Base-by-base conservation (phyloP, 1,140 invertebrate species). In the Conus betulinus region DNA sequence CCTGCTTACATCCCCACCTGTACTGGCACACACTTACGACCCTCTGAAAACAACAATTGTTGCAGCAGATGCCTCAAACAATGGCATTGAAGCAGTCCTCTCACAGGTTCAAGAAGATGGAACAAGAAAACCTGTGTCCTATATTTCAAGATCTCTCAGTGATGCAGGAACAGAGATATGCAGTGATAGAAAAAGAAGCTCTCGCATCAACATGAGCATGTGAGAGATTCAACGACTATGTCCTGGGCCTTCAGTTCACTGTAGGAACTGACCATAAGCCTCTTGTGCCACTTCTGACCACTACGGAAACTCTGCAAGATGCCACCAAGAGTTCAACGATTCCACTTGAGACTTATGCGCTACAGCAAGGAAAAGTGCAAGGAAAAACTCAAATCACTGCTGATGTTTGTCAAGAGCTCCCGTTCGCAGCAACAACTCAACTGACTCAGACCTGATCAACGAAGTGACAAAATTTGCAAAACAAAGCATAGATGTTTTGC, bases 161-260 rank as follows among this genome's bases (percentile, higher is more conserved):
- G 82, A 84, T 23, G 82, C 95, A 7, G 95, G n/a, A 96, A 90
- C 89, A 92, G 90, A 95, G 94, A 74, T 96, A 96, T 84, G 91
- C 94, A 20, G 95, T 96, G 88, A n/a, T n/a, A 95, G 76, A 39
- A 39, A 96, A 95, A 92, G 96, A 97, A 93, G 95, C 94, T 7
- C 91, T 96, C 25, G 95, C 95, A 17, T 93, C 96, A 25, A 89
- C 96, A 15, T 96, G 94, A 92, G 95, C 94, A 5, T 94, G 96
- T 51, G 93, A 94, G 85, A 96, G 96, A 91, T 96, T 96, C 92
- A n/a, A 91, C n/a, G 90, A 95, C 78, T 96, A 96, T 91, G 82
- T 96, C 6, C 94, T 91, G 89, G n/a, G 82, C 94, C 84, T 92
- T 90, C 53, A 90, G 91, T 90, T 93, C 51, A 87, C 82, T 67